A percentile compares a stretch with the other conserved stretches of the same genome.
phyloP scores from a whole-genome alignment of 2,113 vertebrate species.

The Dunckerocampus dactyliophorus region DNA sequence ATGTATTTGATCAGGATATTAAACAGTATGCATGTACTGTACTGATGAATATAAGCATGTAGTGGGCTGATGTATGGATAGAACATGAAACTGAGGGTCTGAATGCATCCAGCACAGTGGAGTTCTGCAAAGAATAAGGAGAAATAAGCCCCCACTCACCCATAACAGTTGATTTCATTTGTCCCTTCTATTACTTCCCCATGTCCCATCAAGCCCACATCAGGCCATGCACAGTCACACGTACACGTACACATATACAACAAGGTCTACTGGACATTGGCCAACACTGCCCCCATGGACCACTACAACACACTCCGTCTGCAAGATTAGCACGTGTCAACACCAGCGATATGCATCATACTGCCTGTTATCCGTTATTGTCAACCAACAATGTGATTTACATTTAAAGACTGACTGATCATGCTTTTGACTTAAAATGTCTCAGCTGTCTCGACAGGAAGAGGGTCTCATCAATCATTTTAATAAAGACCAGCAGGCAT shows the following conservation, averaged over 20 bases:
- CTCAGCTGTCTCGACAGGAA: conserved; percentile 33
- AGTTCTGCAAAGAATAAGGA: not conserved
- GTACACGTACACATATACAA: conserved; percentile 9
- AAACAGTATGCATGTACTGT: too few relatives aligned
- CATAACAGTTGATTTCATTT: conserved; percentile 1
- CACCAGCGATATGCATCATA: too few relatives aligned
- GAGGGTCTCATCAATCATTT: not conserved
- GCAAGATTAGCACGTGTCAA: not conserved
- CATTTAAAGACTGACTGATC: not conserved
- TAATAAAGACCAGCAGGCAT: too few relatives aligned
- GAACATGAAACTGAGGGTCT: too few relatives aligned
- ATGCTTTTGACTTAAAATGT: conserved; percentile 27
- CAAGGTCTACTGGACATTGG: conserved; percentile 88
- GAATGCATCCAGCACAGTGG: too few relatives aligned
- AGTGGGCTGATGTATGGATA: too few relatives aligned
- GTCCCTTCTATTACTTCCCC: conserved; percentile 18
- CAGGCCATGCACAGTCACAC: conserved; percentile 5
- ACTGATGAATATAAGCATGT: too few relatives aligned
- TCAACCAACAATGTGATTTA: too few relatives aligned
- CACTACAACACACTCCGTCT: not conserved
- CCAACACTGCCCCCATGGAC: not conserved
- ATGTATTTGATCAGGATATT: too few relatives aligned
- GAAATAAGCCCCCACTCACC: not conserved
- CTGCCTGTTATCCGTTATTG: too few relatives aligned
- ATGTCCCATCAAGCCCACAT: conserved; percentile 8